Evolutionary conservation across 2,113 vertebrate species (phyloP), one percentile per base, ranked within the genome.

Genomic region (Microcebus murinus): DNA sequence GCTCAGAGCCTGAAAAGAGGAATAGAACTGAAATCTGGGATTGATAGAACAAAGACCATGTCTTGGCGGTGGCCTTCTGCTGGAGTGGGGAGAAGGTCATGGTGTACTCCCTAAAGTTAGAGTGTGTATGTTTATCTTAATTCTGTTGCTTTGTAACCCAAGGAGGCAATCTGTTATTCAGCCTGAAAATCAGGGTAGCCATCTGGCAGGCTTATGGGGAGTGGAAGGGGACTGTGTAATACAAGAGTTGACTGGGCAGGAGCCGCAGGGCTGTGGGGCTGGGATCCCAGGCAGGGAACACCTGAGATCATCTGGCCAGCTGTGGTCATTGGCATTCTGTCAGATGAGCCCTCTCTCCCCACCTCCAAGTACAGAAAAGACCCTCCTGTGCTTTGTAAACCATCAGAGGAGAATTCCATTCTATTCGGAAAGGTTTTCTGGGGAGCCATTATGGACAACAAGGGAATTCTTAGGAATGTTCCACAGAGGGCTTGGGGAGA

Each of bases 401-500:
- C 52, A 48, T 55, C 70, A 34, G 27, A 79, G 36, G 86, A 83
- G 77, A 79, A 42, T 29, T 42, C 68, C 50, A 57, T 15, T 52
- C 21, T 42, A 25, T 68, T 57, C 7, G 11, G 12, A 14, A 31
- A 87, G 57, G 34, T 39, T 80, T 96, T 63, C 31, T 27, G 20
- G 34, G 50, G 34, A 45, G n/a, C 12, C 1, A 0, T 89, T 79
- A 2, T 2, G 39, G 39, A 71, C 23, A 36, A 25, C 20, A 21
- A 20, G n/a, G 48, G 2, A 25, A 67, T 79, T 73, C 89, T 80
- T 68, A 70, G 90, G 39, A 81, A 50, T 57, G 21, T 27, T n/a
- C 80, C 9, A 0, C 1, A 17, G 27, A 31, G 42, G 27, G 27
- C 7, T 9, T 55, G 0, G 10, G 1, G 14, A 52, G 55, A 36